Conservation (phyloP, 2,888 invertebrate species). For the Rutpela maculata region DNA sequence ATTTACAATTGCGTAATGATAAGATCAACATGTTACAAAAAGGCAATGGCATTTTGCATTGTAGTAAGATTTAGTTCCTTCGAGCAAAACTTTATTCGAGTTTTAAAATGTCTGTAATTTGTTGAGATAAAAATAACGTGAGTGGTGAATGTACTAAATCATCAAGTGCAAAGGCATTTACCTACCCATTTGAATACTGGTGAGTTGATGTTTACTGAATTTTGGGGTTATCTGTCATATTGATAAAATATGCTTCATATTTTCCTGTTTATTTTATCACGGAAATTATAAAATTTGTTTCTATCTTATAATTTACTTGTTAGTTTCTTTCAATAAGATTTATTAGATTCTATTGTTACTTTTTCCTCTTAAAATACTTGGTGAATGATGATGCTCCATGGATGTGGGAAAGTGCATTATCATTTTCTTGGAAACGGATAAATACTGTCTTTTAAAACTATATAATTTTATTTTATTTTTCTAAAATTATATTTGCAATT, state of each 20-base stretch:
- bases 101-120: constrained; percentile 21
- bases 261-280: constrained; percentile 26
- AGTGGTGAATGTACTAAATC: constrained; percentile 1
- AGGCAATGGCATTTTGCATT: constrained; percentile 32
- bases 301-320: background rate
- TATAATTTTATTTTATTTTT: too few relatives aligned
- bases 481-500: too few relatives aligned
- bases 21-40: constrained; percentile 18
- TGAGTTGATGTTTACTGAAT: constrained; percentile 17
- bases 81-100: background rate
- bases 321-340: background rate
- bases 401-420: too few relatives aligned
- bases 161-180: background rate
- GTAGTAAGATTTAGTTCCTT: background rate
- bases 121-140: background rate
- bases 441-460: too few relatives aligned
- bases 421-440: too few relatives aligned
- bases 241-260: constrained; percentile 28
- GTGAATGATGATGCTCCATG: background rate
- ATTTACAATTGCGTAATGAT: constrained; percentile 24
- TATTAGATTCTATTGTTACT: background rate
- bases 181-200: constrained; percentile 10
- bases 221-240: constrained; percentile 34
- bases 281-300: background rate
- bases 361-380: background rate